Base-by-base conservation (phyloP, 1,140 invertebrate species). In the Berghia stephanieae region DNA sequence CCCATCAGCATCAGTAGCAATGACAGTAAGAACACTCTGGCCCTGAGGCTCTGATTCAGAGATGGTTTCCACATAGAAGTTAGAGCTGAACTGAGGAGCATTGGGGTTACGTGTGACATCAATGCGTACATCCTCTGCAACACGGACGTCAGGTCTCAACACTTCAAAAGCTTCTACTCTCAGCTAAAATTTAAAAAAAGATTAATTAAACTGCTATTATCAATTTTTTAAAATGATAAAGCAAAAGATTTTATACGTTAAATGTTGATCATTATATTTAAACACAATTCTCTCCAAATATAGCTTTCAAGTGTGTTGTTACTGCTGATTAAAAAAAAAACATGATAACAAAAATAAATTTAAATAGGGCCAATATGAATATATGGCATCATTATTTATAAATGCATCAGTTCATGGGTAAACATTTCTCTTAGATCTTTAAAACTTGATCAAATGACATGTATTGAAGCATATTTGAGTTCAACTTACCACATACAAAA, bases 151-250 rank as follows among this genome's bases (percentile, higher is more conserved):
- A 0, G 96, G 96, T 43, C 95, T 94, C 0, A 95, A 95, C 80
- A 95, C 91, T 85, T 97, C 96, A 84, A 95, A 95, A 0, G 95
- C 96, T 79, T 94, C 92, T 0, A 98, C 93, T 86, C 96, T 94
- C 67, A 97, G 55, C 85, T 86, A 69, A 67, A 67, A 77, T 44
- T 75, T 21, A 75, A 80, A 55, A 67, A 77, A n/a, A 43, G 66
- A 72, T 57, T 6, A 68, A 21, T 27, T 16, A 66, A n/a, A n/a
- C n/a, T n/a, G n/a, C n/a, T n/a, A n/a, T n/a, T n/a, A n/a, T n/a
- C n/a, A n/a, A n/a, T n/a, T n/a, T n/a, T n/a, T n/a, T n/a, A n/a
- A n/a, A n/a, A n/a, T n/a, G n/a, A n/a, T n/a, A n/a, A n/a, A n/a
- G n/a, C n/a, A n/a, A n/a, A n/a, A n/a, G n/a, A n/a, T n/a, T n/a